Conservation (phyloP, 92 coral and sea anemone species). For the Bergia puertoricense region DNA sequence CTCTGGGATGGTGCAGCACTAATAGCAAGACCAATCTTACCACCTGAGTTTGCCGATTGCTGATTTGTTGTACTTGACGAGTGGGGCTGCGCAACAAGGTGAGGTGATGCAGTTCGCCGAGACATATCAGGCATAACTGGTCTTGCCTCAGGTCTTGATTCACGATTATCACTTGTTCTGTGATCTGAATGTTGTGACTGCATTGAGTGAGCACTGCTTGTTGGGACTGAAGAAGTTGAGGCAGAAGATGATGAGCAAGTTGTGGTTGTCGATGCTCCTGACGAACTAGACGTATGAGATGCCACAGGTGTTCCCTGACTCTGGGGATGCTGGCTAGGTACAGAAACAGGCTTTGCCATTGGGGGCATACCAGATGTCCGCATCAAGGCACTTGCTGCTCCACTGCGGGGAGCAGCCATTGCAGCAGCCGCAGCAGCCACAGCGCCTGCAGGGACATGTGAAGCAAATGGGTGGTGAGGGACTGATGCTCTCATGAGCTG, state of each 20-base stretch:
- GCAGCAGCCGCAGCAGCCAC: conserved; percentile 87
- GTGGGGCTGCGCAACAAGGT: conserved; percentile 18
- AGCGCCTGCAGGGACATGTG: conserved; percentile 87
- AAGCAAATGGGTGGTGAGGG: conserved; percentile 62
- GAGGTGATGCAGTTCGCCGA: conserved; percentile 35
- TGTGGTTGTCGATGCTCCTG: background rate
- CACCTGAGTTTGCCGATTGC: conserved; percentile 4
- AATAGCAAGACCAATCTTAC: conserved; percentile 25
- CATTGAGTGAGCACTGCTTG: conserved; percentile 8
- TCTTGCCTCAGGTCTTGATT: conserved; percentile 32
- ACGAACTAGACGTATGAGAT: conserved; percentile 16
- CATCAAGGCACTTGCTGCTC: conserved; percentile 32
- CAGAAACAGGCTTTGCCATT: conserved; percentile 8
- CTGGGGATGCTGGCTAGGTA: conserved; percentile 27
- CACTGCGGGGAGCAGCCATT: conserved; percentile 75
- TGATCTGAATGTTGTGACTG: conserved; percentile 31
- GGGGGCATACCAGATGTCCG: conserved; percentile 31
- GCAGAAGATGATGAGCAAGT: background rate
- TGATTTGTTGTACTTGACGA: conserved; percentile 16
- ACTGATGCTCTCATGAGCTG: conserved; percentile 50
- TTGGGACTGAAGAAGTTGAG: conserved; percentile 6
- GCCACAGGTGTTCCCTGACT: conserved; percentile 28
- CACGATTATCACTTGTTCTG: conserved; percentile 23
- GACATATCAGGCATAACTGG: conserved; percentile 27
- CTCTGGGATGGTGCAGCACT: conserved; percentile 26